Conservation (phyloP, 2,797 vertebrate species). For the Darevskia nairensis region DNA sequence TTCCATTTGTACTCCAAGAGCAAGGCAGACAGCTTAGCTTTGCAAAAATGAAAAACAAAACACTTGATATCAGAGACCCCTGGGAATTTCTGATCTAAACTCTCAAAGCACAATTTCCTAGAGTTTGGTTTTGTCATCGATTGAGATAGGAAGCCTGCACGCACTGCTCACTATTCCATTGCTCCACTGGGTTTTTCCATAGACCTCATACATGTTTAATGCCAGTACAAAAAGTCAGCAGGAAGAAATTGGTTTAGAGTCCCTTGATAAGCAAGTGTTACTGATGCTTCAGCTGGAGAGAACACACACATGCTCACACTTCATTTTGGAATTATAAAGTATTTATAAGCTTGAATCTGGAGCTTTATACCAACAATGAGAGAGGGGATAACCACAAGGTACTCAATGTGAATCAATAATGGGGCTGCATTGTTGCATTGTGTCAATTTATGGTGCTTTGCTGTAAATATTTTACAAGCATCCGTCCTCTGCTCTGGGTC, state of each 20-base stretch:
- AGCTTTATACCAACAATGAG: neutral
- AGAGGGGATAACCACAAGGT: neutral
- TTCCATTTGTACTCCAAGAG: neutral
- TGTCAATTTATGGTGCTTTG: neutral
- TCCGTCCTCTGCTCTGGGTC: slow-evolving; percentile 23
- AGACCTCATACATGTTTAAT: slow-evolving; percentile 46
- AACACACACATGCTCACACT: neutral
- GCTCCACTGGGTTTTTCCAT: slow-evolving; percentile 29
- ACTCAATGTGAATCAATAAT: slow-evolving; percentile 29
- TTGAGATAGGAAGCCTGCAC: slow-evolving; percentile 34
- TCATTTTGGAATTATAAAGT: slow-evolving; percentile 36
- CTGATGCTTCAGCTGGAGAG: slow-evolving; percentile 1
- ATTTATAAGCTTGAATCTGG: slow-evolving; percentile 15
- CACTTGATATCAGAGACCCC: slow-evolving; percentile 43
- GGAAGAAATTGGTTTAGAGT: slow-evolving; percentile 48
- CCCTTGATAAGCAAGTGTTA: slow-evolving; percentile 42
- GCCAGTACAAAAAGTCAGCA: slow-evolving; percentile 37
- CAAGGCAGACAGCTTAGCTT: slow-evolving; percentile 35
- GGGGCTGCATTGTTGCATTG: neutral
- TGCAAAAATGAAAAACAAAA: slow-evolving; percentile 11
- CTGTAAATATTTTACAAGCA: slow-evolving; percentile 9
- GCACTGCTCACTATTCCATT: neutral
- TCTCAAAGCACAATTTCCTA: slow-evolving; percentile 35
- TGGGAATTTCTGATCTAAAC: slow-evolving; percentile 47
- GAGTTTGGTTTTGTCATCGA: slow-evolving; percentile 32